Conservation (phyloP, 2,113 vertebrate species). For the Glaucomys volans region DNA sequence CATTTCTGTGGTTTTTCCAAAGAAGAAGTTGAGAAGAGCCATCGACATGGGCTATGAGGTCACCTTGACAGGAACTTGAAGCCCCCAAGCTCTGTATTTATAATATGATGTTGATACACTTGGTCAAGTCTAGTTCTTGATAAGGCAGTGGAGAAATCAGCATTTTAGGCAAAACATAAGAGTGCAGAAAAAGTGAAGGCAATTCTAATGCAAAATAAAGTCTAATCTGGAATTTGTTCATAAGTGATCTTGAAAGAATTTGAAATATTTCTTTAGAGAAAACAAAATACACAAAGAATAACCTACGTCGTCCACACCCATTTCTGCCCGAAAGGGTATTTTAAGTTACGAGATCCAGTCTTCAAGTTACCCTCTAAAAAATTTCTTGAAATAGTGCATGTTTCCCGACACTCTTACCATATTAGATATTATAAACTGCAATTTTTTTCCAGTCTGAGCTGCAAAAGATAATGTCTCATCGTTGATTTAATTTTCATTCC, state of each 20-base stretch:
- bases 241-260: not conserved
- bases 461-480: slow-evolving; percentile 35
- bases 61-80: slow-evolving; percentile 20
- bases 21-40: not conserved
- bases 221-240: slow-evolving; percentile 32
- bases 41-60: not conserved
- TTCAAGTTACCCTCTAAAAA: not conserved
- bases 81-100: not conserved
- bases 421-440: slow-evolving; percentile 16
- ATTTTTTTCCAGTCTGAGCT: not conserved
- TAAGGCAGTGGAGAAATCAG: slow-evolving; percentile 16
- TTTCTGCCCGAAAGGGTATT: slow-evolving; percentile 12
- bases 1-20: not conserved
- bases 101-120: slow-evolving; percentile 18
- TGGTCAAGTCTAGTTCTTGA: slow-evolving; percentile 16
- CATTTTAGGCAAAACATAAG: slow-evolving; percentile 38
- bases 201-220: slow-evolving; percentile 17
- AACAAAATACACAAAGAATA: slow-evolving; percentile 15
- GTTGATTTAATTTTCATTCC: slow-evolving; percentile 56
- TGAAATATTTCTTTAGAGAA: slow-evolving; percentile 16
- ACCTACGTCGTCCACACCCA: not conserved
- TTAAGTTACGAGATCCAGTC: not conserved
- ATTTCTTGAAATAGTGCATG: not conserved
- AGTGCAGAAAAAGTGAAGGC: slow-evolving; percentile 31
- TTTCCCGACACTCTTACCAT: not conserved